Evolutionary conservation across 2,797 vertebrate species (phyloP).

Genomic region (Streptopelia turtur): DNA sequence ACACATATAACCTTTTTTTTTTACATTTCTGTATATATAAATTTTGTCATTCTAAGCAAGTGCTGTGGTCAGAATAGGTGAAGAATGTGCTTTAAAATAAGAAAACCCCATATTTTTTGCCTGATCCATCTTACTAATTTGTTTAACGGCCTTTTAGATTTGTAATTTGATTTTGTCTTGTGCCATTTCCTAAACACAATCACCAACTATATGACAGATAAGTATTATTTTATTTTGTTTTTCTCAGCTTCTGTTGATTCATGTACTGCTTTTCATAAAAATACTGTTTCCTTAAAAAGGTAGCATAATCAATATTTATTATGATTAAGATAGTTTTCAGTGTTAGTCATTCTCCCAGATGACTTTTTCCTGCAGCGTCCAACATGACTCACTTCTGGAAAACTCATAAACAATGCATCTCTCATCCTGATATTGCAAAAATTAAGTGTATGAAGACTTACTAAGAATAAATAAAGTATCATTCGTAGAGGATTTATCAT

Average conservation of each 20-base stretch:
- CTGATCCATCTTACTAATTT: neutral
- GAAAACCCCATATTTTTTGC: neutral
- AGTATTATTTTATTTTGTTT: conserved; percentile 1
- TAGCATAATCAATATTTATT: neutral
- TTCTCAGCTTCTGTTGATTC: neutral
- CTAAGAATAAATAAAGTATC: neutral
- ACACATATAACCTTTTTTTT: neutral
- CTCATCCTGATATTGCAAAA: neutral
- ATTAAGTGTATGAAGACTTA: neutral
- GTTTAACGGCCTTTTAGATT: neutral
- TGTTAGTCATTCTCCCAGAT: neutral
- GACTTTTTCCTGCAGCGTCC: neutral
- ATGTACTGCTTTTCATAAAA: conserved; percentile 29
- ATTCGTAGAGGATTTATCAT: neutral
- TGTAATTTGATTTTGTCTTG: neutral
- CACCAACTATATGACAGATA: neutral
- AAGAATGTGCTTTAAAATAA: neutral
- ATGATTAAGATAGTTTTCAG: neutral
- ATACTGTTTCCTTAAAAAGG: neutral
- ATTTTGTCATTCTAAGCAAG: neutral
- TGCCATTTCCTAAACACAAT: neutral
- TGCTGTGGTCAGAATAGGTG: neutral
- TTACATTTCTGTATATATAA: neutral
- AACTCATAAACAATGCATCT: neutral
- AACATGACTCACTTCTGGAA: conserved; percentile 3